These are phyloP conservation scores for Melanotaenia parkinsoni DNA, from an alignment of 2,797 vertebrate species.

Conservation along the genomic window DNA sequence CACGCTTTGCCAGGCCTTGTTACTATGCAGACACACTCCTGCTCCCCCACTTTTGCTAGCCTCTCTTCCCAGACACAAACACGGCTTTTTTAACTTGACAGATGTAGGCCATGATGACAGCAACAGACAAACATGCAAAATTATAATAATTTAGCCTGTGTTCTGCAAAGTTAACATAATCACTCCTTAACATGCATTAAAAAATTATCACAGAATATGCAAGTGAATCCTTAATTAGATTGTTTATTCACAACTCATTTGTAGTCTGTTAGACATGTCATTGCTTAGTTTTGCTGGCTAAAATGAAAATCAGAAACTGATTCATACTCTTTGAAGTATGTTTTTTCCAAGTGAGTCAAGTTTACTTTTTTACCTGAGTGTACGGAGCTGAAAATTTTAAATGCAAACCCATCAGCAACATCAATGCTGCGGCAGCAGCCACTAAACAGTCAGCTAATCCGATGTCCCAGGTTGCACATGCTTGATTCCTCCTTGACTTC, in stretches of 20 bases:
- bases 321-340: neutral
- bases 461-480: neutral
- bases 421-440: neutral
- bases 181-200: constrained; percentile 6
- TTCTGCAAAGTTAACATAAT: constrained; percentile 21
- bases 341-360: too few relatives aligned
- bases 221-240: too few relatives aligned
- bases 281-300: too few relatives aligned
- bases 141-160: constrained; percentile 7
- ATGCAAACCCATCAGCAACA: neutral
- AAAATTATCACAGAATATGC: neutral
- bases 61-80: constrained; percentile 41
- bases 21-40: constrained; percentile 70
- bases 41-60: constrained; percentile 42
- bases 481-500: neutral
- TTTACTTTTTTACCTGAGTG: neutral
- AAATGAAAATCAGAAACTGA: too few relatives aligned
- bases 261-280: too few relatives aligned
- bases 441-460: neutral
- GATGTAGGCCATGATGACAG: constrained; percentile 60
- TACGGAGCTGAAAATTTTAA: neutral
- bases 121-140: constrained; percentile 34
- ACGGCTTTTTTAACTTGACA: constrained; percentile 58
- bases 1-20: constrained; percentile 51
- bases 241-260: too few relatives aligned